These are phyloP conservation scores for Eutrigla gurnardus DNA, from an alignment of 2,797 vertebrate species.

Conservation along the genomic window DNA sequence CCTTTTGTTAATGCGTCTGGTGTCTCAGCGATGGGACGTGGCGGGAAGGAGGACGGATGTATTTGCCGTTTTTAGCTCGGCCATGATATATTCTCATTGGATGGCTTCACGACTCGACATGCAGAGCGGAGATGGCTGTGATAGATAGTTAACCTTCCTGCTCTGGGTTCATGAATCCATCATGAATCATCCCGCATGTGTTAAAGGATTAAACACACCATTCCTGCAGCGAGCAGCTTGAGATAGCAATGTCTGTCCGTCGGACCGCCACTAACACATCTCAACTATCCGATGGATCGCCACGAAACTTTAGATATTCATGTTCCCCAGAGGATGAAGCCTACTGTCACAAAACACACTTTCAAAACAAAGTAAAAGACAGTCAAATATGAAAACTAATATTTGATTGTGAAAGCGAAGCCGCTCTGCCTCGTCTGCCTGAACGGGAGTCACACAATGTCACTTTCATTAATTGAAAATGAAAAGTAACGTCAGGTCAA, in stretches of 20 bases:
- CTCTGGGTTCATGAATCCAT: conserved; percentile 9
- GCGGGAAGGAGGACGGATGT: conserved; percentile 4
- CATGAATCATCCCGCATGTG: background rate
- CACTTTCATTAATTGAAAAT: too few species aligned
- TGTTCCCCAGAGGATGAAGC: background rate
- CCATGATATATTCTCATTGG: background rate
- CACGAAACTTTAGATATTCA: background rate
- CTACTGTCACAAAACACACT: too few species aligned
- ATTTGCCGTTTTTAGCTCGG: conserved; percentile 13
- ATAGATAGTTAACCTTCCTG: conserved; percentile 14
- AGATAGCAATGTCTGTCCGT: background rate
- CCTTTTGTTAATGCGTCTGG: conserved; percentile 57
- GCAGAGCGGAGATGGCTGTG: background rate
- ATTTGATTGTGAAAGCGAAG: too few species aligned
- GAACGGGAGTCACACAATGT: too few species aligned
- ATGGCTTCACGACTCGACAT: conserved; percentile 10
- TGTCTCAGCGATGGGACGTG: conserved; percentile 20
- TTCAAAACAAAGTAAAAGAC: too few species aligned
- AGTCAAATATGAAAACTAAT: too few species aligned
- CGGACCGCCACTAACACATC: background rate
- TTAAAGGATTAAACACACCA: background rate
- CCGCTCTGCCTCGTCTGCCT: too few species aligned
- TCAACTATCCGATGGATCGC: background rate
- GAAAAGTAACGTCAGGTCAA: too few species aligned
- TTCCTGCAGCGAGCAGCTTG: background rate